phyloP scores from a whole-genome alignment of 2,888 invertebrate genomes.

The Thysanoteuthis rhombus region DNA sequence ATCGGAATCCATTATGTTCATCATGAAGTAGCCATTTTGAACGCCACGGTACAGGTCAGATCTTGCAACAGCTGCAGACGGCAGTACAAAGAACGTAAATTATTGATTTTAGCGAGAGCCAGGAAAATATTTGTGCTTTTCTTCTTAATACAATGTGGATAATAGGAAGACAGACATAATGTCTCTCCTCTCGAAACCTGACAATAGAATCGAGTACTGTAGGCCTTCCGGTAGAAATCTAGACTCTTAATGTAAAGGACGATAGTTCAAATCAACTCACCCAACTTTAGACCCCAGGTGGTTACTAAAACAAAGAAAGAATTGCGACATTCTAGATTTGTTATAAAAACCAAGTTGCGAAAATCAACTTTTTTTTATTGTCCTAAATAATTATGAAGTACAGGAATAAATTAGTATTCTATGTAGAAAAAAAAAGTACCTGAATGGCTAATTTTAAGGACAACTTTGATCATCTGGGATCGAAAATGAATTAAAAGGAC shows the following conservation, averaged over 20 bases:
- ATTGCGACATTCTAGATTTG: no score
- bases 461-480: no score
- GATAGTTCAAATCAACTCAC: neutral
- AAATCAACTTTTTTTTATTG: no score
- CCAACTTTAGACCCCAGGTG: neutral
- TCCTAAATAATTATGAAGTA: no score
- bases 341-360: no score
- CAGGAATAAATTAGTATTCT: no score
- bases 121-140: slow-evolving; percentile 12
- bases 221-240: neutral
- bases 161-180: neutral
- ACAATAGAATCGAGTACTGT: neutral
- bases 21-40: no score
- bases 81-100: neutral
- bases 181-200: neutral
- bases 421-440: no score
- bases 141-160: neutral
- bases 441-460: no score
- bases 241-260: neutral
- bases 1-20: neutral
- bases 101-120: neutral
- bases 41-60: neutral
- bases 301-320: neutral
- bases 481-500: no score
- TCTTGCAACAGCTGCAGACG: neutral